Percentiles rank a stretch among this genome's conserved stretches.
These are phyloP conservation scores for Corythoichthys intestinalis DNA, from an alignment of 2,113 vertebrate genomes.

Conservation along the genomic window DNA sequence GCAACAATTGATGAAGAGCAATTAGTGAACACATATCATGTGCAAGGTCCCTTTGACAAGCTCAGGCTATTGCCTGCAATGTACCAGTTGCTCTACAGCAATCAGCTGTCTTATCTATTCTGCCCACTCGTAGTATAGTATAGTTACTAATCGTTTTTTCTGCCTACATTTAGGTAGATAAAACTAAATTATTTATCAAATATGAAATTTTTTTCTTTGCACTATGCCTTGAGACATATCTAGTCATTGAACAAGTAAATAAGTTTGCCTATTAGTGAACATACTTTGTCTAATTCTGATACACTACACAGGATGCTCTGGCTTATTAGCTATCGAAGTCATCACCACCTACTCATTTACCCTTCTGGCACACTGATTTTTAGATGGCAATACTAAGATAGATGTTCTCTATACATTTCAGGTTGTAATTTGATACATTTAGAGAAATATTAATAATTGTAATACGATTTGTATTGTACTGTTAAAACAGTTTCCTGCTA, in stretches of 20 bases:
- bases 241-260: background rate
- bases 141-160: background rate
- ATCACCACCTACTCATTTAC: background rate
- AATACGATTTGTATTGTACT: no score
- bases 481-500: no score
- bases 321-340: no score
- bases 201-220: background rate
- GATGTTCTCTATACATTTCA: no score
- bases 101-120: background rate
- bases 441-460: no score
- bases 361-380: no score
- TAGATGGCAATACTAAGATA: no score
- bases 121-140: background rate
- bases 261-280: background rate
- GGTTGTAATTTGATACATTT: no score
- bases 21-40: background rate
- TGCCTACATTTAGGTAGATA: background rate
- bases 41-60: conserved; percentile 1
- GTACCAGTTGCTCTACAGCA: background rate
- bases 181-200: background rate
- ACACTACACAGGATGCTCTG: background rate
- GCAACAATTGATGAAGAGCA: background rate
- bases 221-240: background rate
- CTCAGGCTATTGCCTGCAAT: background rate
- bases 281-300: background rate